Evolutionary conservation across 35 echinoderm and acorn worm species (phyloP).

Genomic region (Acanthaster planci): DNA sequence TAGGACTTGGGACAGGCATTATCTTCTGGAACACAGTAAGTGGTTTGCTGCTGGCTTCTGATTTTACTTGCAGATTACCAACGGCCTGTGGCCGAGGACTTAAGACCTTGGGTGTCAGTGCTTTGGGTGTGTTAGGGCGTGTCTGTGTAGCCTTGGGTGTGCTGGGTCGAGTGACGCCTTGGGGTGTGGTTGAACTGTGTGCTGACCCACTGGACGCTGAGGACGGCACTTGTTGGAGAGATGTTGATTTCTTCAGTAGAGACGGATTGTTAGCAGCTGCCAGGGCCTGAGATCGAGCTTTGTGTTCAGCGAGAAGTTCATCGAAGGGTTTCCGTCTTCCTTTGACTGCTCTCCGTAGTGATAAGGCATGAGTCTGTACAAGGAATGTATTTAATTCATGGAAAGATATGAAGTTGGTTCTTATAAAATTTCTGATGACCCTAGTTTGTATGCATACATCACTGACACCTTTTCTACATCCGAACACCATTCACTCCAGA

Average conservation of each 20-base stretch:
- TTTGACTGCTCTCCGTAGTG: constrained; percentile 74
- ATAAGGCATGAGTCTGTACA: constrained; percentile 80
- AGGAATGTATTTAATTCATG: neutral
- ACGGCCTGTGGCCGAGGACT: neutral
- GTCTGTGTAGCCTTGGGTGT: neutral
- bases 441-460: too few species aligned
- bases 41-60: neutral
- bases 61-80: neutral
- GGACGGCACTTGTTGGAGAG: neutral
- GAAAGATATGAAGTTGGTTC: too few species aligned
- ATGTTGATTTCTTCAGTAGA: neutral
- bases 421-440: too few species aligned
- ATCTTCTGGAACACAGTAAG: constrained; percentile 7
- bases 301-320: constrained; percentile 86
- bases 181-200: neutral
- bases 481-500: too few species aligned
- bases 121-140: neutral
- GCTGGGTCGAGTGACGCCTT: constrained; percentile 1
- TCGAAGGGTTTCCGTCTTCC: constrained; percentile 81
- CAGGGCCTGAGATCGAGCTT: constrained; percentile 63
- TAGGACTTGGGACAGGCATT: neutral
- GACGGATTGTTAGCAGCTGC: constrained; percentile 51
- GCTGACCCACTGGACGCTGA: neutral
- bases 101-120: neutral
- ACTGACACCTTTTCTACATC: too few species aligned